These are phyloP conservation scores for Chaetodon trifascialis DNA, from an alignment of 2,113 vertebrate genomes.

Conservation along the genomic window DNA sequence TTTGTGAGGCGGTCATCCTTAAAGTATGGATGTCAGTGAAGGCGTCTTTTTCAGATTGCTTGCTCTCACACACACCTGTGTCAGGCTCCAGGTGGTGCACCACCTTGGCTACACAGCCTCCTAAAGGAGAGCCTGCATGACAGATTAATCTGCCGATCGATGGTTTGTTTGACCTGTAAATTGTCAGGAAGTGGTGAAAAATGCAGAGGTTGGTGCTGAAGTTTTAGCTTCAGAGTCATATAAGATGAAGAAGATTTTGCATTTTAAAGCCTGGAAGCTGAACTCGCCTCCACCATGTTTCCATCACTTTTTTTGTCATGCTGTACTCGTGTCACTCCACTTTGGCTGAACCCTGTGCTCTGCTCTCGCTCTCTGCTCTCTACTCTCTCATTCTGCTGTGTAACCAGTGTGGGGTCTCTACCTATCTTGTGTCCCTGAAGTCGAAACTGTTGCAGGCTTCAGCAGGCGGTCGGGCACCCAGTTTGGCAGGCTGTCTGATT, in stretches of 20 bases:
- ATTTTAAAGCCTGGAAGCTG: background rate
- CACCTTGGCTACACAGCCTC: background rate
- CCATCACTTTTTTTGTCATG: background rate
- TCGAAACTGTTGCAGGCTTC: slow-evolving; percentile 7
- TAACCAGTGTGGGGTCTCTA: background rate
- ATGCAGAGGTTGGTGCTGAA: background rate
- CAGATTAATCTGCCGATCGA: background rate
- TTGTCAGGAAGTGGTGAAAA: background rate
- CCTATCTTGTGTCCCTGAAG: background rate
- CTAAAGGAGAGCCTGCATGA: background rate
- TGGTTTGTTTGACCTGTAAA: background rate
- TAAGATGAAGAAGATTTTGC: background rate
- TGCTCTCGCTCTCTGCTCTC: too few relatives aligned
- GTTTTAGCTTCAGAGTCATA: background rate
- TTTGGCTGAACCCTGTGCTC: background rate
- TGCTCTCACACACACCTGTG: background rate
- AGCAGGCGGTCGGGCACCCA: slow-evolving; percentile 25
- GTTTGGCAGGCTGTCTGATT: slow-evolving; percentile 28
- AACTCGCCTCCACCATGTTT: too few relatives aligned
- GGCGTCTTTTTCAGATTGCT: background rate
- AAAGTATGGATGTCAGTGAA: background rate
- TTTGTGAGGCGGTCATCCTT: background rate
- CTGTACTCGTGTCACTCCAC: background rate
- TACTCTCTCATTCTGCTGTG: background rate
- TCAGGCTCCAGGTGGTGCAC: background rate